Evolutionary conservation across 2,888 invertebrate genomes (phyloP).

Genomic region (Xanthia togata): DNA sequence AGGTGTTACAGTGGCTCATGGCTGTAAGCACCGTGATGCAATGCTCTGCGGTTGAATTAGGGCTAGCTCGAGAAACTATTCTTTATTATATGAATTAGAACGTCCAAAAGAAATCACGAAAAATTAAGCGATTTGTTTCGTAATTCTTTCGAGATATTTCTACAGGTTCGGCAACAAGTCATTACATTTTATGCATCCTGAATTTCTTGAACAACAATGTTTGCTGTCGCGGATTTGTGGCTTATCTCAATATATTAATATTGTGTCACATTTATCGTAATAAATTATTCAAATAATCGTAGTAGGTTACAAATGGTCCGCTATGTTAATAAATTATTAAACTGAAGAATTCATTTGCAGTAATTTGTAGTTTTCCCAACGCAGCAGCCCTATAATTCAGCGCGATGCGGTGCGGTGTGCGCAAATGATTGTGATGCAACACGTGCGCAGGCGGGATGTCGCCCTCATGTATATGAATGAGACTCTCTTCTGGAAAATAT

Average conservation of each 20-base stretch:
- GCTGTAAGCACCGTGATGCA: slow-evolving; percentile 54
- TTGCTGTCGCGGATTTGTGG: too few species aligned
- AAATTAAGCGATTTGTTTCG: background rate
- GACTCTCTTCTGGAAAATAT: slow-evolving; percentile 10
- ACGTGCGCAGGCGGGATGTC: slow-evolving; percentile 40
- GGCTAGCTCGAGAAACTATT: slow-evolving; percentile 19
- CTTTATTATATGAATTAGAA: background rate
- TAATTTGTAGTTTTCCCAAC: background rate
- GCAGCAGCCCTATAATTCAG: slow-evolving; percentile 30
- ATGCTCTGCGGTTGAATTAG: slow-evolving; percentile 54
- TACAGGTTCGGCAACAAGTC: background rate
- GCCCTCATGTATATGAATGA: slow-evolving; percentile 41
- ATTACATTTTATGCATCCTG: too few species aligned
- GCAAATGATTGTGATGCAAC: slow-evolving; percentile 66
- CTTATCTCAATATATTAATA: too few species aligned
- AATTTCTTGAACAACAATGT: background rate
- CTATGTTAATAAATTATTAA: background rate
- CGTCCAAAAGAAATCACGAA: background rate
- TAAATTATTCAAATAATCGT: too few species aligned
- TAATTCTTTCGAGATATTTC: background rate
- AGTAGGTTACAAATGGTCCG: background rate
- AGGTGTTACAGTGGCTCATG: slow-evolving; percentile 38
- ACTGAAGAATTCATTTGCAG: background rate
- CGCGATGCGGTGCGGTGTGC: slow-evolving; percentile 50
- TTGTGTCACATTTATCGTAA: too few species aligned